Base-by-base conservation (phyloP, 2,888 invertebrate species). In the Dolichomitus sp. region DNA sequence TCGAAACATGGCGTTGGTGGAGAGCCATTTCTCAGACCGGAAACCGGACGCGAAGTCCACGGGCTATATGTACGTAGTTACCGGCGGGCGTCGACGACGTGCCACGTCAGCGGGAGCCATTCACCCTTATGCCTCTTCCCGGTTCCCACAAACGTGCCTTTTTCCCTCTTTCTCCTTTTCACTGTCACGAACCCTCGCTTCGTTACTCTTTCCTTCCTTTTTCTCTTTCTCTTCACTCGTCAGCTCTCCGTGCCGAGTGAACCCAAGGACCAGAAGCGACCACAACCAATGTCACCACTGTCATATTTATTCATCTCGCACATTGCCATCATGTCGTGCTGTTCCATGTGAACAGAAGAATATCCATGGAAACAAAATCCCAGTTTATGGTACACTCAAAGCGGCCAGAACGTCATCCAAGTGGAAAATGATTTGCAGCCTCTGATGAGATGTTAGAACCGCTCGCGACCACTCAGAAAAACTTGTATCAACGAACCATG, bases 21-120 rank as follows among this genome's bases (percentile, higher is more conserved):
- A 65, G 72, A 77, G 68, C 61, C 76, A 89, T 90, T 91, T 89
- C 88, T 85, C 86, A 85, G 85, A 88, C 88, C 92, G 92, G 92
- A 92, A 92, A 89, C 89, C 88, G 91, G 92, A 87, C 85, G 86
- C 74, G 86, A 84, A 87, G 85, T 85, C 85, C 84, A 86, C 84
- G 84, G 85, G 80, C 82, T 86, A 72, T 85, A 81, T 83, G 77
- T 83, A 72, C 81, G 80, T 73, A 76, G 80, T 83, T 80, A 76
- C 69, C 80, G 80, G 76, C 83, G 83, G 77, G 80, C 77, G 81
- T 83, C 88, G 90, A 90, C 90, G 88, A 89, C 87, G 87, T 89
- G 91, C 92, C 90, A 90, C 92, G 92, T 92, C 93, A 92, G 92
- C 92, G 87, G 61, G 74, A 81, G 80, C 72, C 72, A 84, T 82